Percentiles rank a stretch among this genome's conserved stretches.
These are phyloP conservation scores for Chanos chanos DNA, from an alignment of 2,797 vertebrate species.

Conservation along the genomic window DNA sequence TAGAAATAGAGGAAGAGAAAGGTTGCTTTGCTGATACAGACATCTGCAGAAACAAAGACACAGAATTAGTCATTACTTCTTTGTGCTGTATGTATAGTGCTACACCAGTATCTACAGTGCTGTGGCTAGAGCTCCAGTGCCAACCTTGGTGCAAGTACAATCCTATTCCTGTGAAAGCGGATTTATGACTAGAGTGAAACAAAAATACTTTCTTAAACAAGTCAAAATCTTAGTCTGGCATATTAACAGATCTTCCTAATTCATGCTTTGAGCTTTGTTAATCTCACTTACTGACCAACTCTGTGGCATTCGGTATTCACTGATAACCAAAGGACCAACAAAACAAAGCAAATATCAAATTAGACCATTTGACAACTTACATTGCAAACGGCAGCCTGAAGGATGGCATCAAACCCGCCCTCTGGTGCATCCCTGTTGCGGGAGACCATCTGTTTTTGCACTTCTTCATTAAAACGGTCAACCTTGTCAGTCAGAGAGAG, in stretches of 20 bases:
- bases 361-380: constrained; percentile 64
- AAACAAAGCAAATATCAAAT: neutral
- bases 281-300: too few relatives aligned
- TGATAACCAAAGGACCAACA: neutral
- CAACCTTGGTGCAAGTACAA: neutral
- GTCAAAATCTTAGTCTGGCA: too few relatives aligned
- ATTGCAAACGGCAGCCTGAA: constrained; percentile 95
- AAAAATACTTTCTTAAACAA: neutral
- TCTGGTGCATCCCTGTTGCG: constrained; percentile 94
- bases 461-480: constrained; percentile 91
- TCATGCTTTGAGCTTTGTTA: too few relatives aligned
- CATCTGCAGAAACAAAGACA: too few relatives aligned
- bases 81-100: too few relatives aligned
- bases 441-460: constrained; percentile 93
- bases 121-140: too few relatives aligned
- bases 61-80: too few relatives aligned
- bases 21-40: too few relatives aligned
- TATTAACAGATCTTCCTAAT: too few relatives aligned
- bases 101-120: too few relatives aligned
- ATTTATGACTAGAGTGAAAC: neutral
- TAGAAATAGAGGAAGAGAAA: too few relatives aligned
- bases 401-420: constrained; percentile 91
- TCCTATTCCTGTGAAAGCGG: too few relatives aligned
- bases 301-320: neutral
- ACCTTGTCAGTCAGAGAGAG: constrained; percentile 91